These are phyloP conservation scores for Amblyjoppa fuscipennis DNA, from an alignment of 2,888 invertebrate species.

Conservation along the genomic window DNA sequence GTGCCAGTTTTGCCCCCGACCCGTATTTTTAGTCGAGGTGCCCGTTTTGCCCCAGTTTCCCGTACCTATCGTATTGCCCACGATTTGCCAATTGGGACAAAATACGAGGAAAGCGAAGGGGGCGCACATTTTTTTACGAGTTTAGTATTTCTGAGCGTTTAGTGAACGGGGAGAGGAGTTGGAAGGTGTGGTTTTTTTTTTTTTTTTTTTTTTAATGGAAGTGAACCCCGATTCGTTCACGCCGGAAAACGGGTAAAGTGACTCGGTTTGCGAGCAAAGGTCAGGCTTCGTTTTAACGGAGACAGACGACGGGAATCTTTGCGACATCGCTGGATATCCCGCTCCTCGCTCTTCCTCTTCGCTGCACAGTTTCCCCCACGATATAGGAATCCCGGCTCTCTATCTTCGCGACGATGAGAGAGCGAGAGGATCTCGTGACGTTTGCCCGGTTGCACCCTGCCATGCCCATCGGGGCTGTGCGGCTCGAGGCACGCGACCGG, in stretches of 20 bases:
- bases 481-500: constrained; percentile 42
- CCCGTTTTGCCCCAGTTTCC: too few relatives aligned
- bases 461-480: background rate
- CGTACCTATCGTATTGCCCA: too few relatives aligned
- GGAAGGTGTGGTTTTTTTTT: background rate
- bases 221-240: background rate
- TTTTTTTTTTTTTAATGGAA: background rate
- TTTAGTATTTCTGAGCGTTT: background rate
- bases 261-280: constrained; percentile 25
- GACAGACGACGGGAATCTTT: constrained; percentile 48
- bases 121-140: background rate
- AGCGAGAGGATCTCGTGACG: constrained; percentile 37
- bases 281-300: constrained; percentile 49
- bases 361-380: constrained; percentile 38
- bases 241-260: background rate
- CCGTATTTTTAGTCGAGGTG: too few relatives aligned
- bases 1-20: too few relatives aligned
- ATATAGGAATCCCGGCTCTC: constrained; percentile 51
- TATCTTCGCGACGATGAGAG: constrained; percentile 35
- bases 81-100: background rate
- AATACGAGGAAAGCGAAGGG: background rate
- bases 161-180: background rate
- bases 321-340: constrained; percentile 22
- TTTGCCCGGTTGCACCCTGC: constrained; percentile 20
- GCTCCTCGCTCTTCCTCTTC: constrained; percentile 22